These are phyloP conservation scores for Gasterosteus aculeatus DNA, from an alignment of 2,113 vertebrate genomes.

Conservation along the genomic window DNA sequence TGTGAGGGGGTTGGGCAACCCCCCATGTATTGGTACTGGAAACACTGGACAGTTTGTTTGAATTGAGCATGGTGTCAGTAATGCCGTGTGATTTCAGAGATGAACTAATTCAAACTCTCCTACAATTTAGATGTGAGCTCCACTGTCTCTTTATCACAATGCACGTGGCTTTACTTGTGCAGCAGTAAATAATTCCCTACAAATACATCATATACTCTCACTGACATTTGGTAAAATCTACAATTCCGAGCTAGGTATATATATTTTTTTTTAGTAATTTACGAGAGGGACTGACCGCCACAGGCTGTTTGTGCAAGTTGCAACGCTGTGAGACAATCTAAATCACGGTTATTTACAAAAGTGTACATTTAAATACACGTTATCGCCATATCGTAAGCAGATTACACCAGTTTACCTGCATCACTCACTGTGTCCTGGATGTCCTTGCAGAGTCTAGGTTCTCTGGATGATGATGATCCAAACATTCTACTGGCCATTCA, in stretches of 20 bases:
- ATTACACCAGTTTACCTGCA: not conserved
- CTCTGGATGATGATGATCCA: constrained; percentile 96
- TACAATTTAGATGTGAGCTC: not conserved
- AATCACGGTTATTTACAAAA: not conserved
- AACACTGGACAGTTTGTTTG: not conserved
- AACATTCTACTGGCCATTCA: constrained; percentile 98
- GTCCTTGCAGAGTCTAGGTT: constrained; percentile 87
- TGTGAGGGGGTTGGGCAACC: too few species aligned
- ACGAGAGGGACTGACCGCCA: too few species aligned
- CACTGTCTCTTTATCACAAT: not conserved
- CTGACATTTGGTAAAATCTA: not conserved
- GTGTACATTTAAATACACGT: not conserved
- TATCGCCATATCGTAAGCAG: not conserved
- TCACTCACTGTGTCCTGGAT: not conserved
- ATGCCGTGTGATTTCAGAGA: too few species aligned
- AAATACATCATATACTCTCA: too few species aligned
- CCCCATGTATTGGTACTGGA: not conserved
- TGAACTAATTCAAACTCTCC: not conserved
- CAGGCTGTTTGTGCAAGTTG: not conserved
- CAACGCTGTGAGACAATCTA: not conserved
- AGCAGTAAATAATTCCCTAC: too few species aligned
- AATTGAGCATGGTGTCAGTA: not conserved
- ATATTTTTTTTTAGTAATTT: too few species aligned
- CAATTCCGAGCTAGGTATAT: not conserved
- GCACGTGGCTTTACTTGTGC: not conserved